These are phyloP conservation scores for Scolopax bukidnonensis DNA, from an alignment of 2,797 vertebrate species.

Conservation along the genomic window DNA sequence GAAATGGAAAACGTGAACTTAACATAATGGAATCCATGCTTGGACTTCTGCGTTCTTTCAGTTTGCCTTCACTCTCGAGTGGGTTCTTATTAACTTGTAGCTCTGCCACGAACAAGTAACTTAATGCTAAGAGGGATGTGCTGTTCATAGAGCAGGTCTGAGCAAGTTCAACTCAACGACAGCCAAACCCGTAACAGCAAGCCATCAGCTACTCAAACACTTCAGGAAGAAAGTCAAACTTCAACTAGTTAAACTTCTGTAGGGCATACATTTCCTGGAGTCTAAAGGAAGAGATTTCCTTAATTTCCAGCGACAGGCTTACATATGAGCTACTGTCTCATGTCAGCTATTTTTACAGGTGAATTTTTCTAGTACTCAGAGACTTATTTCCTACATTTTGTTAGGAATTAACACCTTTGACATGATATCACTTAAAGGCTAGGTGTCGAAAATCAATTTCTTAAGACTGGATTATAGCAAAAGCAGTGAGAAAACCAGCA, in stretches of 20 bases:
- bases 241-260: neutral
- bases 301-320: neutral
- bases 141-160: neutral
- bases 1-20: slow-evolving; percentile 7
- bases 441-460: neutral
- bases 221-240: neutral
- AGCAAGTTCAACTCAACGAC: neutral
- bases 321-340: neutral
- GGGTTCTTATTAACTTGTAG: neutral
- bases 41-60: neutral
- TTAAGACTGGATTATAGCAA: neutral
- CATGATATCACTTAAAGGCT: neutral
- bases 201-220: neutral
- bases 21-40: neutral
- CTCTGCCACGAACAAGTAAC: neutral
- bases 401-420: neutral
- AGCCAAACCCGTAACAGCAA: neutral
- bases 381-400: neutral
- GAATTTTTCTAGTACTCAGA: neutral
- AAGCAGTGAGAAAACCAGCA: neutral
- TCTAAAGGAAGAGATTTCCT: neutral
- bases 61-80: neutral
- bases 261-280: neutral
- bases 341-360: neutral
- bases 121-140: neutral